Conservation (phyloP, 2,113 vertebrate genomes). For the Bettongia penicillata region DNA sequence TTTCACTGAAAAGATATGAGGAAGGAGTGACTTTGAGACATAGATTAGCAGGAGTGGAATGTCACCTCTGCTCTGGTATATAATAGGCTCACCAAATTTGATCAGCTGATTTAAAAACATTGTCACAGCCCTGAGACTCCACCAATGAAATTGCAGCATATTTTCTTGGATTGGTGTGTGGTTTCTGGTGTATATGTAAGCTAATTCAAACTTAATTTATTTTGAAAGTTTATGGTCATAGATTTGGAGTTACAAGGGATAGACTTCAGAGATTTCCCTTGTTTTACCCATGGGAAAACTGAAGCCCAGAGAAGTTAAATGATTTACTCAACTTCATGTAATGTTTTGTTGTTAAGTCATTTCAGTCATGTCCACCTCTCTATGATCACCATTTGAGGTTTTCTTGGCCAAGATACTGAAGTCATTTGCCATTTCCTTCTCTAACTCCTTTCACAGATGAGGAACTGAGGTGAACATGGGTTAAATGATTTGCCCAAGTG, state of each 20-base stretch:
- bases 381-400: background rate
- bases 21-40: background rate
- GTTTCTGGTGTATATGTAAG: background rate
- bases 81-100: background rate
- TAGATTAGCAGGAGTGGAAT: background rate
- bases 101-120: background rate
- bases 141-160: background rate
- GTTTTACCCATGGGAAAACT: background rate
- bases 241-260: background rate
- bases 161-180: background rate
- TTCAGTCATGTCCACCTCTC: background rate
- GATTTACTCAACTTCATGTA: too few species aligned
- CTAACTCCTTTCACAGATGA: background rate
- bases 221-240: background rate
- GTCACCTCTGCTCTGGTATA: background rate
- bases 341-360: background rate
- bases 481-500: background rate
- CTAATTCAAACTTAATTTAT: background rate
- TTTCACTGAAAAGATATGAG: background rate
- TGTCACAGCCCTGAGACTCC: background rate
- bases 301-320: background rate
- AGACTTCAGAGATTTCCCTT: background rate
- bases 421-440: background rate
- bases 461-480: background rate
- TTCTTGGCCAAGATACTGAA: background rate